Conservation (phyloP, 2,797 vertebrate genomes). For the Synaphobranchus kaupii region DNA sequence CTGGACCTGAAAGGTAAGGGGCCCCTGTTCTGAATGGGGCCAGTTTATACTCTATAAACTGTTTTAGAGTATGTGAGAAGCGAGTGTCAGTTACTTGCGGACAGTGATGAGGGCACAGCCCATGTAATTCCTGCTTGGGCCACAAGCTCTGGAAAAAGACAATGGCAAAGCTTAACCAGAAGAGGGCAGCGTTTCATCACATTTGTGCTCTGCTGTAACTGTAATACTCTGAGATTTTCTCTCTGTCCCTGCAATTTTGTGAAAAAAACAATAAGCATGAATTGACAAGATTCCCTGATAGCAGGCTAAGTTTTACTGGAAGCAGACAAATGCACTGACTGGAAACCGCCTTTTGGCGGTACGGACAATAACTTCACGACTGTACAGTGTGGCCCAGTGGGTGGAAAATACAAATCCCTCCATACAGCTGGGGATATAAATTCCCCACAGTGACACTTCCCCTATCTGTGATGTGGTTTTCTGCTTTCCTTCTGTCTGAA, state of each 20-base stretch:
- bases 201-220: conserved; percentile 7
- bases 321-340: not conserved
- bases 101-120: not conserved
- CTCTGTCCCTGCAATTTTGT: not conserved
- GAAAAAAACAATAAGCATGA: not conserved
- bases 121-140: not conserved
- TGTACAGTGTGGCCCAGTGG: not conserved
- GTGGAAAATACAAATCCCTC: not conserved
- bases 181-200: not conserved
- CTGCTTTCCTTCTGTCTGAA: not conserved
- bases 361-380: not conserved
- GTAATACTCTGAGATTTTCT: not conserved
- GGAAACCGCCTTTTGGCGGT: not conserved
- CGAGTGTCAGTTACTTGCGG: not conserved
- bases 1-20: conserved; percentile 93
- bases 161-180: not conserved
- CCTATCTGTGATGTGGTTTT: not conserved
- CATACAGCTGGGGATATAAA: not conserved
- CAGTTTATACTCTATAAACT: too few species aligned
- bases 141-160: not conserved
- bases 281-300: not conserved
- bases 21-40: not conserved
- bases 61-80: not conserved
- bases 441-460: not conserved
- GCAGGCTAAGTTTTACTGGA: not conserved